Percentiles rank a stretch among this genome's conserved stretches.
phyloP scores from a whole-genome alignment of 2,888 invertebrate species.

The Lepidochrysops patricia region DNA sequence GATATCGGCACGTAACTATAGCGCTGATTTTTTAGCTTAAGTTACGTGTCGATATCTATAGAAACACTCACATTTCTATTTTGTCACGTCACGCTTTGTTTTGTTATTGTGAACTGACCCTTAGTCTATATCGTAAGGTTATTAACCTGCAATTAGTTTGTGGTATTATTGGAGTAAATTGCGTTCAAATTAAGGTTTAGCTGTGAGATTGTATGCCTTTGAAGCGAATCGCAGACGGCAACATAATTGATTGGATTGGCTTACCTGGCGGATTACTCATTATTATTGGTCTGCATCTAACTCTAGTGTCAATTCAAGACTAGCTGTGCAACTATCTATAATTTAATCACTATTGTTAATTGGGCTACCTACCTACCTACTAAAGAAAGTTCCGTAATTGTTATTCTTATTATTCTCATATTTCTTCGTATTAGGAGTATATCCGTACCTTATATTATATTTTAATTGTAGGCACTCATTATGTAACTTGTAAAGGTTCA shows the following conservation, averaged over 20 bases:
- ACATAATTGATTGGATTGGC: constrained; percentile 42
- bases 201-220: neutral
- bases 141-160: neutral
- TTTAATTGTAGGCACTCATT: no score
- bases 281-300: constrained; percentile 38
- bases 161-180: neutral
- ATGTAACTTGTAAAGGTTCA: no score
- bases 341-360: constrained; percentile 13
- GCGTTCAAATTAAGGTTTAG: neutral
- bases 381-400: neutral
- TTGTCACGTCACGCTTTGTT: no score
- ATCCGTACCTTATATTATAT: no score
- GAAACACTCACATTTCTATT: no score
- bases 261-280: constrained; percentile 33
- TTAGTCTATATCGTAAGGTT: neutral
- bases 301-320: constrained; percentile 29
- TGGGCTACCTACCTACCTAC: no score
- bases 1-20: no score
- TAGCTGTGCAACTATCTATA: constrained; percentile 7
- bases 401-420: neutral
- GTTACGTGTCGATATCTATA: no score
- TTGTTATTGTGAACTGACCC: no score
- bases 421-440: no score
- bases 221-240: constrained; percentile 21
- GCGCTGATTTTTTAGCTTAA: no score